Evolutionary conservation across 2,113 vertebrate genomes (phyloP).

Genomic region (Marcusenius ussheri): DNA sequence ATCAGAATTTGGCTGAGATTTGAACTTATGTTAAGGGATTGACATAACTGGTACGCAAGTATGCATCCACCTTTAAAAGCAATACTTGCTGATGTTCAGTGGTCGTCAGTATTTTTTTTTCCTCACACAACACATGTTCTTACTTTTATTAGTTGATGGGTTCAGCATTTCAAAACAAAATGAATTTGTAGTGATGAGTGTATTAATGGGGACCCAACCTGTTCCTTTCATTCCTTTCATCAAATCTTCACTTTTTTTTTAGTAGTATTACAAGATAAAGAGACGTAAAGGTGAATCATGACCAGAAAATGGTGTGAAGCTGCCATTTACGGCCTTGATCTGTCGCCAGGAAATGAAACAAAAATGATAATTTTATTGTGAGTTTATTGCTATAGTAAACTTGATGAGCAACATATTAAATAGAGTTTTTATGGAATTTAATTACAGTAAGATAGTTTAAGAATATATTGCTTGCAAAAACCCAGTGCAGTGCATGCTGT

Average conservation of each 20-base stretch:
- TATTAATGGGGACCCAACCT: not conserved
- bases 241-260: not conserved
- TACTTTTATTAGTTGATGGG: not conserved
- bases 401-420: slow-evolving; percentile 8
- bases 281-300: not conserved
- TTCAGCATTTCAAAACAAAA: not conserved
- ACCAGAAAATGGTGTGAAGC: not conserved
- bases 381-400: not conserved
- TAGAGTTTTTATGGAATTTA: not conserved
- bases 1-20: not conserved
- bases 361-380: not conserved
- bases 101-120: not conserved
- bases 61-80: no score
- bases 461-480: not conserved
- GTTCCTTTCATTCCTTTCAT: not conserved
- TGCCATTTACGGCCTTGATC: not conserved
- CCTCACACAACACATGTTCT: not conserved
- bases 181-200: not conserved
- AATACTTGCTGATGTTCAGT: not conserved
- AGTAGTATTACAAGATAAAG: not conserved
- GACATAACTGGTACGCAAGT: no score
- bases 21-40: not conserved
- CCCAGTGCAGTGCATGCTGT: not conserved
- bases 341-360: not conserved
- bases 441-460: not conserved